Percentiles rank a stretch among this genome's conserved stretches.
phyloP scores from a whole-genome alignment of 2,797 vertebrate species.

The Hyperoplus lanceolatus region DNA sequence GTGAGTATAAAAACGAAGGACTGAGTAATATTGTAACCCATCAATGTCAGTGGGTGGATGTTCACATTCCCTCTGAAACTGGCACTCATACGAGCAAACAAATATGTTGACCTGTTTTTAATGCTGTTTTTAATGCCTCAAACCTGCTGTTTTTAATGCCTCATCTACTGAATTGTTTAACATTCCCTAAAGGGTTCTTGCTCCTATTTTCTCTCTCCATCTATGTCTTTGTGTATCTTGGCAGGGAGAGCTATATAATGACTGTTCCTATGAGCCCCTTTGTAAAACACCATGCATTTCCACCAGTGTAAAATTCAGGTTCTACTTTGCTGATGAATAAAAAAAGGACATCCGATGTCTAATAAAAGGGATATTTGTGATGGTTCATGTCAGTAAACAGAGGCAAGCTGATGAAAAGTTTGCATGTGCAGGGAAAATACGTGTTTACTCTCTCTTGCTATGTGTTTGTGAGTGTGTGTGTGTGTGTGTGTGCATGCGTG shows the following conservation, averaged over 20 bases:
- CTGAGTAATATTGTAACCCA: conserved; percentile 22
- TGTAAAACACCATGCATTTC: conserved; percentile 36
- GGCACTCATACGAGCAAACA: conserved; percentile 32
- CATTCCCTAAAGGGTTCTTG: conserved; percentile 53
- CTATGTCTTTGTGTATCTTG: conserved; percentile 55
- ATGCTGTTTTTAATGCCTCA: conserved; percentile 53
- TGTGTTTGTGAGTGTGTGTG: background rate
- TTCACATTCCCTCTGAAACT: conserved; percentile 35
- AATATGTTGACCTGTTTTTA: conserved; percentile 53
- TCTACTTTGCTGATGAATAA: conserved; percentile 41
- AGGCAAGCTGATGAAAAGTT: conserved; percentile 45
- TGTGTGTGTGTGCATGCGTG: conserved; percentile 1
- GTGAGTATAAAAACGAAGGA: conserved; percentile 12
- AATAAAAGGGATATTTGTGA: conserved; percentile 28
- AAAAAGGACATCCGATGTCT: conserved; percentile 24
- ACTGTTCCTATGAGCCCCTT: conserved; percentile 44
- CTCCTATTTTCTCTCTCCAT: conserved; percentile 26
- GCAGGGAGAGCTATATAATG: conserved; percentile 58
- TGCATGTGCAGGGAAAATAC: conserved; percentile 18
- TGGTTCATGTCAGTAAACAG: conserved; percentile 57
- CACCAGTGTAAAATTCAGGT: conserved; percentile 28
- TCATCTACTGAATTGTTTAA: conserved; percentile 62
- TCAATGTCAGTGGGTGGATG: conserved; percentile 45
- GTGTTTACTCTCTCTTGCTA: background rate
- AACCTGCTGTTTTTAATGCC: conserved; percentile 46